Evolutionary conservation across 2,888 invertebrate species (phyloP).

Genomic region (Ennomos erosarius): DNA sequence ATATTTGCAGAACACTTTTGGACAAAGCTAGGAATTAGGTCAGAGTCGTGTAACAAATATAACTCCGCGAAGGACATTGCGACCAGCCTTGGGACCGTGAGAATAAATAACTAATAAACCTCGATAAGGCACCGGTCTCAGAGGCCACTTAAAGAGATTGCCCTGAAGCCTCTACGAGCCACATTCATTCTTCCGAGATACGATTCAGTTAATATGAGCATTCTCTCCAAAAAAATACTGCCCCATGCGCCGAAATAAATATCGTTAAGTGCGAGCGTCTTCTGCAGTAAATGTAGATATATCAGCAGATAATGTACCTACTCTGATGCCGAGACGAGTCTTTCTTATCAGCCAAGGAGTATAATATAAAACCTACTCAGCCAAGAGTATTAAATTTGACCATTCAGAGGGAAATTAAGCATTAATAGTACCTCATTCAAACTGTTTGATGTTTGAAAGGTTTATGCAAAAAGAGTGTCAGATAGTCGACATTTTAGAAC

Average conservation of each 20-base stretch:
- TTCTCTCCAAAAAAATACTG: conserved; percentile 62
- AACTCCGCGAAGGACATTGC: conserved; percentile 68
- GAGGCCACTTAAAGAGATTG: conserved; percentile 80
- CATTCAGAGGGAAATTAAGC: too few relatives aligned
- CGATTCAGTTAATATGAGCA: conserved; percentile 72
- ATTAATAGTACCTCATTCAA: too few relatives aligned
- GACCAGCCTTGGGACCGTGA: conserved; percentile 40
- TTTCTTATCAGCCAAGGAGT: conserved; percentile 2
- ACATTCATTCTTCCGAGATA: conserved; percentile 53
- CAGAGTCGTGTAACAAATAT: conserved; percentile 31
- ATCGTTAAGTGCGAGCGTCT: conserved; percentile 62
- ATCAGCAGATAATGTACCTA: conserved; percentile 43
- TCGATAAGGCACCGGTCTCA: conserved; percentile 65
- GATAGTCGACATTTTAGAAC: too few relatives aligned
- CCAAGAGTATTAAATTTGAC: too few relatives aligned
- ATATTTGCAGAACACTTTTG: not conserved
- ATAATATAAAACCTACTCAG: too few relatives aligned
- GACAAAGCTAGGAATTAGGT: conserved; percentile 20
- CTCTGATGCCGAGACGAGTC: conserved; percentile 18
- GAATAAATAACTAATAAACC: conserved; percentile 81
- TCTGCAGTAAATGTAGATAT: conserved; percentile 48
- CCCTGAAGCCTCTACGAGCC: conserved; percentile 54
- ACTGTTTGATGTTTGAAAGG: too few relatives aligned
- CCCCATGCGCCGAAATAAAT: conserved; percentile 70
- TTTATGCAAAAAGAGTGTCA: too few relatives aligned